Percentiles rank a stretch among this genome's conserved stretches.
Conservation (phyloP, 2,797 vertebrate genomes). For the Holocentrus rufus region DNA sequence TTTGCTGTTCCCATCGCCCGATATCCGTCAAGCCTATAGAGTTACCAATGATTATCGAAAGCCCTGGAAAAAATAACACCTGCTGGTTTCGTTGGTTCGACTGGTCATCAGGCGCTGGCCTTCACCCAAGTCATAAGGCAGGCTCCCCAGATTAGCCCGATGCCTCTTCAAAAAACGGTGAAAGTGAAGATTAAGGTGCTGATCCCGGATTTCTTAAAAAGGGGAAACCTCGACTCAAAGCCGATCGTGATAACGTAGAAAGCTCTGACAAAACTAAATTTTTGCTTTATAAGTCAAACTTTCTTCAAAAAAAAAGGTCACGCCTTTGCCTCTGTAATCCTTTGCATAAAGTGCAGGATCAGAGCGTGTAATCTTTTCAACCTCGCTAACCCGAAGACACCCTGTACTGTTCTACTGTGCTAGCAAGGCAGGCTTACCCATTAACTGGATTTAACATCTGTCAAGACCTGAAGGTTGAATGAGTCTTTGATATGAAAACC, state of each 20-base stretch:
- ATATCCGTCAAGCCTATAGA: neutral
- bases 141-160: constrained; percentile 10
- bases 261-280: constrained; percentile 21
- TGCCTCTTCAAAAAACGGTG: constrained; percentile 11
- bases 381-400: constrained; percentile 47
- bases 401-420: constrained; percentile 4
- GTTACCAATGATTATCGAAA: neutral
- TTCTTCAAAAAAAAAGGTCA: constrained; percentile 31
- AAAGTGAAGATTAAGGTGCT: constrained; percentile 36
- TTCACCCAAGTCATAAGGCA: neutral
- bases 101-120: neutral
- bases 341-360: constrained; percentile 70
- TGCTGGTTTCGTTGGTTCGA: constrained; percentile 1
- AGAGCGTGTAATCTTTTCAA: constrained; percentile 68
- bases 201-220: constrained; percentile 16
- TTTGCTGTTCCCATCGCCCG: constrained; percentile 6
- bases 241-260: neutral
- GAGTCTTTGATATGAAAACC: constrained; percentile 8
- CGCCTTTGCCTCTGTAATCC: constrained; percentile 62
- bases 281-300: constrained; percentile 43
- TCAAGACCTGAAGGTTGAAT: constrained; percentile 2
- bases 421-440: constrained; percentile 19
- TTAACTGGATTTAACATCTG: constrained; percentile 42
- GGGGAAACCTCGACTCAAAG: constrained; percentile 8
- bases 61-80: neutral